Conservation (phyloP, 2,797 vertebrate species). For the Salarias fasciatus region DNA sequence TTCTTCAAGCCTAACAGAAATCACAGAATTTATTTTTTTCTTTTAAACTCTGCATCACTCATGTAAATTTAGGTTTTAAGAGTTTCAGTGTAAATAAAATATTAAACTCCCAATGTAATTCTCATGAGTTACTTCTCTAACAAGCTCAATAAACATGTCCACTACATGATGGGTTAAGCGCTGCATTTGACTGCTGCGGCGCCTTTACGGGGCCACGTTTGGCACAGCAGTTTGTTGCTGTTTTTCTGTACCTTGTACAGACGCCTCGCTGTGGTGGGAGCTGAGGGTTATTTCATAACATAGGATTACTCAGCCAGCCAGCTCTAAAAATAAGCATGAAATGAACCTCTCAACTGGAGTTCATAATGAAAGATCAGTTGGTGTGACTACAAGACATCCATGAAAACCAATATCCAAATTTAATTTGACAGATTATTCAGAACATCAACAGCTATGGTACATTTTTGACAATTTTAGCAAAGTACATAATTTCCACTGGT, state of each 20-base stretch:
- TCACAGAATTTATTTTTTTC: conserved; percentile 9
- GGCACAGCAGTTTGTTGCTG: conserved; percentile 55
- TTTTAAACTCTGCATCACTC: conserved; percentile 8
- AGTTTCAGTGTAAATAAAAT: too few species aligned
- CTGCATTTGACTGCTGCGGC: conserved; percentile 9
- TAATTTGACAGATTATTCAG: conserved; percentile 68
- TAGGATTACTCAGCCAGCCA: conserved; percentile 72
- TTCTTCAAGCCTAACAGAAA: conserved; percentile 26
- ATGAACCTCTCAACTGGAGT: conserved; percentile 72
- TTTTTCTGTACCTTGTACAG: conserved; percentile 62
- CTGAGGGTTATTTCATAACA: conserved; percentile 74
- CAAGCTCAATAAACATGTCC: background rate
- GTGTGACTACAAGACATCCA: conserved; percentile 65
- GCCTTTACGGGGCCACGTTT: conserved; percentile 43
- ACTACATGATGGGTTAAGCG: conserved; percentile 13
- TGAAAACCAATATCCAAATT: conserved; percentile 73
- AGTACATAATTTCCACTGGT: conserved; percentile 45
- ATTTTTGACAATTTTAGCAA: conserved; percentile 44
- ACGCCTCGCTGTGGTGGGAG: conserved; percentile 71
- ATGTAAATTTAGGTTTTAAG: background rate
- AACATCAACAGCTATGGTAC: conserved; percentile 52
- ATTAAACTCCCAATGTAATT: too few species aligned
- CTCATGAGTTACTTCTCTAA: background rate
- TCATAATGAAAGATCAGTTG: conserved; percentile 69
- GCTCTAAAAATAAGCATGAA: conserved; percentile 78